Base-by-base conservation (phyloP, 2,888 invertebrate species). In the Vanessa cardui region DNA sequence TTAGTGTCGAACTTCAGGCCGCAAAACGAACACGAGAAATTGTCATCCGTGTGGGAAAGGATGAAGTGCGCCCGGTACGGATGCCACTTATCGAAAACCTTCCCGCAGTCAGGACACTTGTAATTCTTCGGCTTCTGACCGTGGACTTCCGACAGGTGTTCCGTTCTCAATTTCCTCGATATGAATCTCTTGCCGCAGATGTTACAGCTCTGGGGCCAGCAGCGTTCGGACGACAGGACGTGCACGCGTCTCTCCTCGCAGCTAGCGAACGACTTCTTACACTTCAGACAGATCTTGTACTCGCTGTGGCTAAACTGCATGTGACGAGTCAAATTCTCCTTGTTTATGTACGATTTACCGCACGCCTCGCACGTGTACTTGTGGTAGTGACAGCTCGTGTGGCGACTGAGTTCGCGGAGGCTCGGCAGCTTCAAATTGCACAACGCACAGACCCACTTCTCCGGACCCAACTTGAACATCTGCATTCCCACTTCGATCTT, bases 1-100 rank as follows among this genome's bases (percentile, higher is more conserved):
- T 90, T 90, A 0, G 83, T 82, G 58, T 85, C 88, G 69, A 93
- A 94, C 70, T 88, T 89, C 0, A 85, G 80, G 0, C 83, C 83
- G 70, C 90, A 90, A 64, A 79, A 80, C 0, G 82, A 75, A 58
- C 90, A 90, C 0, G 77, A 60, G 44, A 76, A 81, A 45, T 79
- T 80, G 44, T 85, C 80, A 5, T 82, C 76, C 0, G 89, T 85
- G 61, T 90, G 90, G 0, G 76, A 74, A 1, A 83, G 77, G 47
- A 82, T 77, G 49, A 88, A 90, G 73, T 90, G 90, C 0, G 76
- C 70, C 9, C 81, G 76, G 4, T 85, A 82, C 2, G 73, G 76
- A 3, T 76, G 74, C 47, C 82, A 80, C 5, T 79, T 81, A 2
- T 78, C 76, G 44, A 87, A 89, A 0, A 80, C 74, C 15, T 77